Evolutionary conservation across 2,797 vertebrate genomes (phyloP).

Genomic region (Momotus momota): DNA sequence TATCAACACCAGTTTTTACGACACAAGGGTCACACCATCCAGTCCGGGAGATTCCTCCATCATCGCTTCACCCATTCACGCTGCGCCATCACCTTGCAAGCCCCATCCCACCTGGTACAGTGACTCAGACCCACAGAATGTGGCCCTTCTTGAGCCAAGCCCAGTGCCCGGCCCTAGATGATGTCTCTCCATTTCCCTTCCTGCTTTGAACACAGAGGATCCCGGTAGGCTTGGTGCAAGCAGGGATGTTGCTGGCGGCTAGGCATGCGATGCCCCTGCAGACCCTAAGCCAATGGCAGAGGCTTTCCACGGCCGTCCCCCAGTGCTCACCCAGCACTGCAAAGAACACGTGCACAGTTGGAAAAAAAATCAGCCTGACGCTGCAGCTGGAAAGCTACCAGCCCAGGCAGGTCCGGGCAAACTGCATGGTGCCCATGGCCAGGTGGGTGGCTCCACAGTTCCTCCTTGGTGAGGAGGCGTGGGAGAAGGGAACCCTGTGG

Average conservation of each 20-base stretch:
- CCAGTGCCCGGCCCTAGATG: accelerated
- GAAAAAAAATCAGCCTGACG: neutral
- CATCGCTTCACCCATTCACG: neutral
- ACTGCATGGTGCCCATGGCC: accelerated
- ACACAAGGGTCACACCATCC: accelerated
- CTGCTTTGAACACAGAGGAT: neutral
- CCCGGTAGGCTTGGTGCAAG: neutral
- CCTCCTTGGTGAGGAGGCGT: accelerated
- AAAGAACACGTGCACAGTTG: neutral
- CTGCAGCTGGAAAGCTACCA: neutral
- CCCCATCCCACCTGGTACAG: accelerated
- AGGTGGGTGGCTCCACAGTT: neutral
- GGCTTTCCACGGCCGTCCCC: accelerated
- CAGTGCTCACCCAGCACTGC: accelerated
- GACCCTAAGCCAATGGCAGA: accelerated
- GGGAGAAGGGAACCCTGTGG: neutral
- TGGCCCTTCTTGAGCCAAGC: neutral
- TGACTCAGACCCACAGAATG: neutral
- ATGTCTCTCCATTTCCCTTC: neutral
- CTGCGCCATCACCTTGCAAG: neutral
- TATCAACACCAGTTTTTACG: neutral
- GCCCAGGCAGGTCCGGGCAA: neutral
- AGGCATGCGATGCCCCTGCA: accelerated
- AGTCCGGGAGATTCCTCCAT: neutral
- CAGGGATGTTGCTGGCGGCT: neutral